Evolutionary conservation across 2,797 vertebrate genomes (phyloP).

Genomic region (Cottoperca gobio): DNA sequence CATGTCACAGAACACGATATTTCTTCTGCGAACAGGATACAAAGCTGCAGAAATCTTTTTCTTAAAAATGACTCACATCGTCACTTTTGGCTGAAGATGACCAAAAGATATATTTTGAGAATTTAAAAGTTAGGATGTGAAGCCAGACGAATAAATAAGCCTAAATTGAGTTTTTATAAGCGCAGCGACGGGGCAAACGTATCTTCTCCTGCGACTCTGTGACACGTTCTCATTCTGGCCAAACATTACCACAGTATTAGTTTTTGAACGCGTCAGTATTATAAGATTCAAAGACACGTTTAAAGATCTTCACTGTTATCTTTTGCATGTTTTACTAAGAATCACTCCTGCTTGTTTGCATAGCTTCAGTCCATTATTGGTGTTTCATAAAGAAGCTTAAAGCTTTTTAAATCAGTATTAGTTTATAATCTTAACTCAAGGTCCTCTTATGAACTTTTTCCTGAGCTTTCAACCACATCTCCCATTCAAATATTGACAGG

Average conservation of each 20-base stretch:
- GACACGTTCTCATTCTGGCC: slow-evolving; percentile 10
- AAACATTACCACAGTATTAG: background rate
- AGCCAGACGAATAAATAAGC: slow-evolving; percentile 11
- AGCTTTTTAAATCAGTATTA: background rate
- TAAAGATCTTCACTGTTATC: background rate
- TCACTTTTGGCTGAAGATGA: slow-evolving; percentile 33
- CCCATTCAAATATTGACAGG: background rate
- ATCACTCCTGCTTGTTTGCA: background rate
- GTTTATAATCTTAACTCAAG: slow-evolving; percentile 5
- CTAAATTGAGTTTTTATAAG: slow-evolving; percentile 18
- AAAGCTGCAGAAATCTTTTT: slow-evolving; percentile 24
- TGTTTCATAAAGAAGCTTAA: slow-evolving; percentile 14
- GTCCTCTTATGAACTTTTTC: background rate
- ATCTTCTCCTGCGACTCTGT: slow-evolving; percentile 15
- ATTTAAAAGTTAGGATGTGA: background rate
- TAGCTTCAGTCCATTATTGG: background rate
- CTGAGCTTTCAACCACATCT: background rate
- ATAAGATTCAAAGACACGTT: slow-evolving; percentile 26
- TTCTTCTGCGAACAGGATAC: too few relatives aligned
- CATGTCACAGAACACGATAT: slow-evolving; percentile 25
- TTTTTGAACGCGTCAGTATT: slow-evolving; percentile 22
- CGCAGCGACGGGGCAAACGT: background rate
- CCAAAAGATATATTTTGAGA: slow-evolving; percentile 41
- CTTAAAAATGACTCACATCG: slow-evolving; percentile 11
- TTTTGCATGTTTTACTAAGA: slow-evolving; percentile 43